Conservation (phyloP, 2,888 invertebrate genomes). For the Lobophora halterata region DNA sequence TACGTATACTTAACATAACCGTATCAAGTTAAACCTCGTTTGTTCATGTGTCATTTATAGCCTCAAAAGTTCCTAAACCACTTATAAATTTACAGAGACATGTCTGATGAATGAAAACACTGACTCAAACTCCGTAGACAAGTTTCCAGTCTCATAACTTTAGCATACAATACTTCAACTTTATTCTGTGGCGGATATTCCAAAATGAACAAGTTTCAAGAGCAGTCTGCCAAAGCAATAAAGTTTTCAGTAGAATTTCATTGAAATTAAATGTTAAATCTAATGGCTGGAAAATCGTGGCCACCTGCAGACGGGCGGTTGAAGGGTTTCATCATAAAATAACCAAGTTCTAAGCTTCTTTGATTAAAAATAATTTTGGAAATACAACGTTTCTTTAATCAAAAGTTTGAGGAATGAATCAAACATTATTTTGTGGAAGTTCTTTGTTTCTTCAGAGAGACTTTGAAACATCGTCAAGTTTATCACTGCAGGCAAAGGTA, state of each 20-base stretch:
- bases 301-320: slow-evolving; percentile 44
- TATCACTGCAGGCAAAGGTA: too few relatives aligned
- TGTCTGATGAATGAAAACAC: slow-evolving; percentile 31
- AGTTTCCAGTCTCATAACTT: slow-evolving; percentile 42
- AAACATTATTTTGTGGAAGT: not conserved
- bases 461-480: not conserved
- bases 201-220: slow-evolving; percentile 55
- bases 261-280: slow-evolving; percentile 49
- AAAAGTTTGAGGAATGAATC: not conserved
- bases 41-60: slow-evolving; percentile 13
- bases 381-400: slow-evolving; percentile 2
- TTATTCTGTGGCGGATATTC: slow-evolving; percentile 46
- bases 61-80: slow-evolving; percentile 20
- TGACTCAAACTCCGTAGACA: slow-evolving; percentile 30
- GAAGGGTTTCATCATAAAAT: slow-evolving; percentile 37
- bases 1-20: not conserved
- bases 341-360: slow-evolving; percentile 30
- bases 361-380: slow-evolving; percentile 35
- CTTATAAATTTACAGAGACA: slow-evolving; percentile 25
- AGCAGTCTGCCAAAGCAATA: slow-evolving; percentile 51
- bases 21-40: not conserved
- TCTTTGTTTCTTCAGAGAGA: not conserved
- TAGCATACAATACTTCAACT: slow-evolving; percentile 52
- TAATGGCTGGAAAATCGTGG: slow-evolving; percentile 37
- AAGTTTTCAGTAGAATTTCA: slow-evolving; percentile 46